phyloP scores from a whole-genome alignment of 2,113 vertebrate genomes.

The rabbit (Oryctolagus cuniculus) region mOryCun1.1 NC_091439.1:70446501-70447000 shows the following conservation, averaged over 20 bases:
- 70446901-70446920: not conserved
- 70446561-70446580: conserved; percentile 19
- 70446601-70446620: conserved; percentile 1
- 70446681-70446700: conserved; percentile 48
- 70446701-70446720: conserved; percentile 46
- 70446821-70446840: conserved; percentile 61
- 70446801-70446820: conserved; percentile 55
- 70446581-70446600: conserved; percentile 61
- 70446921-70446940: not conserved
- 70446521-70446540: not conserved
- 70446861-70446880: conserved; percentile 32
- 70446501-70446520: not conserved
- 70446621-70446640: not conserved
- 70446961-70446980: not conserved
- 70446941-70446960: not conserved
- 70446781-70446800: conserved; percentile 50
- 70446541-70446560: not conserved
- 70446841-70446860: conserved; percentile 37
- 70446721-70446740: conserved; percentile 73
- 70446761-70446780: conserved; percentile 70
- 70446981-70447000: not conserved
- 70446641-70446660: conserved; percentile 49
- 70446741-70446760: conserved; percentile 50
- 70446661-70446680: conserved; percentile 26
- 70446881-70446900: conserved; percentile 11